A percentile compares a stretch with the other conserved stretches of the same genome.
These are phyloP conservation scores for Nycteola revayana DNA, from an alignment of 2,888 invertebrate species.

Conservation along the genomic window DNA sequence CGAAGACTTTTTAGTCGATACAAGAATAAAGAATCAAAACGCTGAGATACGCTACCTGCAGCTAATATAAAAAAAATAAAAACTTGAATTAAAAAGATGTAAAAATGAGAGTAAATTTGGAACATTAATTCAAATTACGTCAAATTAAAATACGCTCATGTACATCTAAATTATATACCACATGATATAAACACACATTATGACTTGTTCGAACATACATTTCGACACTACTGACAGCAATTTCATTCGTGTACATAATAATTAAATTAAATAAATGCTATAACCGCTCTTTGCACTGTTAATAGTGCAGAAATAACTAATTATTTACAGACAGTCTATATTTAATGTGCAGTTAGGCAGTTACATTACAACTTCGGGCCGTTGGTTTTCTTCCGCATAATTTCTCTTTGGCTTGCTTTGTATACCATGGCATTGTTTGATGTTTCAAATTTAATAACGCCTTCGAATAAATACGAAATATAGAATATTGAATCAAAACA, in stretches of 20 bases:
- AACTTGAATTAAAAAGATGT: too few species aligned
- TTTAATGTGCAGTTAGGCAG: constrained; percentile 25
- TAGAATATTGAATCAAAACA: too few species aligned
- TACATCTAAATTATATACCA: constrained; percentile 11
- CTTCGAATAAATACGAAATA: too few species aligned
- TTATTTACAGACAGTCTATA: constrained; percentile 33
- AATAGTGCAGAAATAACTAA: constrained; percentile 35
- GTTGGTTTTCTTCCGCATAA: constrained; percentile 26
- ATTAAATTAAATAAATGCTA: constrained; percentile 24
- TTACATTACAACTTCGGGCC: constrained; percentile 14
- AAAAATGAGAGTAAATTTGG: too few species aligned
- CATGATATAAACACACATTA: constrained; percentile 15
- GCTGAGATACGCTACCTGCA: too few species aligned
- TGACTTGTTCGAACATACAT: constrained; percentile 13
- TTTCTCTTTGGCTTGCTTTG: constrained; percentile 2
- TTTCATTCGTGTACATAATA: constrained; percentile 15
- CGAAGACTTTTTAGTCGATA: too few species aligned
- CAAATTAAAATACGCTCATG: neutral
- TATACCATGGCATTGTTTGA: neutral
- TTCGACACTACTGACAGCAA: constrained; percentile 12
- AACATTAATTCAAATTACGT: too few species aligned
- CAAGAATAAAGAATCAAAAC: too few species aligned
- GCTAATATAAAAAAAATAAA: too few species aligned
- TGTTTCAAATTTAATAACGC: too few species aligned
- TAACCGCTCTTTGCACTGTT: constrained; percentile 23